Evolutionary conservation across 1,140 invertebrate species (phyloP), one percentile per base, ranked within the genome.

Genomic region (Lepeophtheirus salmonis): DNA sequence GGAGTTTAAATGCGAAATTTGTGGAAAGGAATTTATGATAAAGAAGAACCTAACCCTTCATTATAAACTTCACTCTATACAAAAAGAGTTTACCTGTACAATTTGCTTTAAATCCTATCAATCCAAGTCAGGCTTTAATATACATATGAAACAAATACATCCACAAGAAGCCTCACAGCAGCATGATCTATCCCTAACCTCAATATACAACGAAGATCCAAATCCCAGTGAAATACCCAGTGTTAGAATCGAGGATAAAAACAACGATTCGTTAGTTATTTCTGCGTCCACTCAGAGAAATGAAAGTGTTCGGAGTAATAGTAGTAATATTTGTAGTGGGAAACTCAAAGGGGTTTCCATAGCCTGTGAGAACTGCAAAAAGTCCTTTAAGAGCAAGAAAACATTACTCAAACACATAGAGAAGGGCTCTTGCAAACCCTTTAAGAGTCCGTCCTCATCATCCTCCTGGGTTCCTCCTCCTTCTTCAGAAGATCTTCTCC

Each of bases 1-100:
- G 67, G 83, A 84, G 2, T 88, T 78, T 68, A 86, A 86, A 68
- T 89, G 86, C 66, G 71, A 76, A 57, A 76, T 80, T 53, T 89
- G 86, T 68, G 85, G 85, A 41, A 88, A 89, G 68, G 77, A 84
- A 2, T 88, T 86, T 70, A 54, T 54, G 52, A 54, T 54, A n/a
- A 22, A 54, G 52, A 16, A 22, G 16, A 54, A 54, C 52, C 52
- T 54, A 22, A 22, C 21, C 22, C 52, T 54, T 22, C 52, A 54
- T 54, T 22, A 54, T 3, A 54, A 54, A 14, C 52, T 54, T 14
- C 52, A 54, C 21, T 22, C 23, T 16, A 22, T 17, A n/a, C 52
- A 54, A 22, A 54, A 54, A 22, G 52, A 54, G 17, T 54, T 20
- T 22, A 54, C n/a, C 3, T 54, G 52, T 22, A 14, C 17, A 16